A percentile compares a stretch with the other conserved stretches of the same genome.
Conservation (phyloP, 2,888 invertebrate species). For the Drosophila kambysellisi region DNA sequence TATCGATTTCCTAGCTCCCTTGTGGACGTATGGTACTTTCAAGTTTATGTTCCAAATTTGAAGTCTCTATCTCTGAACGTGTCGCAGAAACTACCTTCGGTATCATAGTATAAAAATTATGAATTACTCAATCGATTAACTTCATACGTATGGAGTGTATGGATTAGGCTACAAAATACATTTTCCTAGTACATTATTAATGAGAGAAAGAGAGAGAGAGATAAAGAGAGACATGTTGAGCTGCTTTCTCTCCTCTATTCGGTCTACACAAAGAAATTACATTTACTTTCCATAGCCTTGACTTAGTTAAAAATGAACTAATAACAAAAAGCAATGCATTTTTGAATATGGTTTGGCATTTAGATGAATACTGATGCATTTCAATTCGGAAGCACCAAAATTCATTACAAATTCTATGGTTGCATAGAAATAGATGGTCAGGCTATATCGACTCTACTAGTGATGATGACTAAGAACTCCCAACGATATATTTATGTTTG, state of each 20-base stretch:
- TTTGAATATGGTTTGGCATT: background rate
- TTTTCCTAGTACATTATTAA: background rate
- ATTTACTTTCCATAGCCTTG: background rate
- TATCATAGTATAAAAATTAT: constrained; percentile 4
- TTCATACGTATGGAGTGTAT: background rate
- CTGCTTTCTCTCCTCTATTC: background rate
- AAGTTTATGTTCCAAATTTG: too few species aligned
- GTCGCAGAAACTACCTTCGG: too few species aligned
- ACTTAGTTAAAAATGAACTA: background rate
- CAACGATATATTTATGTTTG: background rate
- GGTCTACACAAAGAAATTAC: background rate
- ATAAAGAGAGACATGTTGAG: background rate
- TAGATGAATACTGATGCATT: background rate
- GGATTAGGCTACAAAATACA: background rate
- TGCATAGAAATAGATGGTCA: background rate
- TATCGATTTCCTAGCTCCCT: too few species aligned
- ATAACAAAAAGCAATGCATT: background rate
- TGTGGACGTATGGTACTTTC: too few species aligned
- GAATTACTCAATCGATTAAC: background rate
- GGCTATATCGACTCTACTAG: background rate
- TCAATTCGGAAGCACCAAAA: background rate
- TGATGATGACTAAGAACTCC: background rate
- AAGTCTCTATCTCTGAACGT: too few species aligned
- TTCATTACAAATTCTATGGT: background rate
- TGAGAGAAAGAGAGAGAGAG: constrained; percentile 1